Evolutionary conservation across 2,113 vertebrate species (phyloP).

Genomic region (Chlorodrepanis virens): DNA sequence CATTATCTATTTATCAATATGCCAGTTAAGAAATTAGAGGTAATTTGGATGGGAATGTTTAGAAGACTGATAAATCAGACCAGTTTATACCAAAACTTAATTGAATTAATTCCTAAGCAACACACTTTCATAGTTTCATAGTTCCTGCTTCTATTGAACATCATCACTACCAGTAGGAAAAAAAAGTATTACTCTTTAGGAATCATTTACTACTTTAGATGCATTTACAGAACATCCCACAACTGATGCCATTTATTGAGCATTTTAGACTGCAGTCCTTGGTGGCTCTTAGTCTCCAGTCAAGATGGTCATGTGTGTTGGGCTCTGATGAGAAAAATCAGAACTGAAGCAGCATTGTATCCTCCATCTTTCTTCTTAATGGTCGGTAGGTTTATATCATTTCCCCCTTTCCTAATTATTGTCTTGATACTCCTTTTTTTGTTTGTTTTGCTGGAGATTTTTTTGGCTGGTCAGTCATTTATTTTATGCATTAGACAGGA

Average conservation of each 20-base stretch:
- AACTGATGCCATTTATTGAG: not conserved
- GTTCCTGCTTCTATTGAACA: not conserved
- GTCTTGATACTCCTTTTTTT: not conserved
- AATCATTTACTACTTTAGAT: not conserved
- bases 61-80: not conserved
- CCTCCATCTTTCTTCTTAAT: not conserved
- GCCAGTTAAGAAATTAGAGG: not conserved
- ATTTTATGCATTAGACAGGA: not conserved
- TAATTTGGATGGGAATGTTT: not conserved
- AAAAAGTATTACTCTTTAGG: not conserved
- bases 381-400: not conserved
- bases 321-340: not conserved
- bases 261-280: not conserved
- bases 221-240: not conserved
- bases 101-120: not conserved
- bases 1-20: not conserved
- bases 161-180: not conserved
- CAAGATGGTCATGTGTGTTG: not conserved
- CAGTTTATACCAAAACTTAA: not conserved
- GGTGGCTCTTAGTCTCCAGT: not conserved
- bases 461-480: not conserved
- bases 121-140: not conserved
- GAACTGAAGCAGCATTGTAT: not conserved
- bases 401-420: not conserved
- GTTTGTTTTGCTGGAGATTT: not conserved